Conservation (phyloP, 2,888 invertebrate species). For the Zygaena filipendulae region DNA sequence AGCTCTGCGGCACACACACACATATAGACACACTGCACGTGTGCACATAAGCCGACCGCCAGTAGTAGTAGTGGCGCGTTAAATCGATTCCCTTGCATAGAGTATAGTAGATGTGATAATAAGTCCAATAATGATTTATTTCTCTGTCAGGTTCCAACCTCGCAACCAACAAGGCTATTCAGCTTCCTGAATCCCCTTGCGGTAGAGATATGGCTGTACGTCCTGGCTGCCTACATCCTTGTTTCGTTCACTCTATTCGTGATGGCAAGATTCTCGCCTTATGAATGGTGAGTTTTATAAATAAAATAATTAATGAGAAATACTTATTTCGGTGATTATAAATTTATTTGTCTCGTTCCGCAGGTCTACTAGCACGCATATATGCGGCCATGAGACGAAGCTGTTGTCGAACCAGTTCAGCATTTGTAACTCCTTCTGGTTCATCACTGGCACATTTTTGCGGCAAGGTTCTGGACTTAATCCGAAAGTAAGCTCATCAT, state of each 20-base stretch:
- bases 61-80: no score
- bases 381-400: slow-evolving; percentile 84
- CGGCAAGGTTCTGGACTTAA: slow-evolving; percentile 93
- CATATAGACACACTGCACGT: no score
- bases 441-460: slow-evolving; percentile 94
- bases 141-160: slow-evolving; percentile 91
- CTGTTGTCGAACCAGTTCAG: slow-evolving; percentile 96
- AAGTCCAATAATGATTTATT: no score
- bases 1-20: no score
- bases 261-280: slow-evolving; percentile 96
- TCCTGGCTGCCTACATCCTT: slow-evolving; percentile 91
- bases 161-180: slow-evolving; percentile 88
- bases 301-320: not conserved
- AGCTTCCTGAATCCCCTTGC: slow-evolving; percentile 97
- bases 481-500: slow-evolving; percentile 87
- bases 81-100: no score
- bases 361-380: slow-evolving; percentile 75
- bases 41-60: no score
- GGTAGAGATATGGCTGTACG: slow-evolving; percentile 96
- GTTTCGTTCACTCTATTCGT: slow-evolving; percentile 95
- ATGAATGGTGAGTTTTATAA: slow-evolving; percentile 80
- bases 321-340: no score
- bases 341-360: no score
- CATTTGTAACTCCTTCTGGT: slow-evolving; percentile 97
- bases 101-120: no score